Base-by-base conservation (phyloP, 2,888 invertebrate genomes). In the Cheilosia variabilis region DNA sequence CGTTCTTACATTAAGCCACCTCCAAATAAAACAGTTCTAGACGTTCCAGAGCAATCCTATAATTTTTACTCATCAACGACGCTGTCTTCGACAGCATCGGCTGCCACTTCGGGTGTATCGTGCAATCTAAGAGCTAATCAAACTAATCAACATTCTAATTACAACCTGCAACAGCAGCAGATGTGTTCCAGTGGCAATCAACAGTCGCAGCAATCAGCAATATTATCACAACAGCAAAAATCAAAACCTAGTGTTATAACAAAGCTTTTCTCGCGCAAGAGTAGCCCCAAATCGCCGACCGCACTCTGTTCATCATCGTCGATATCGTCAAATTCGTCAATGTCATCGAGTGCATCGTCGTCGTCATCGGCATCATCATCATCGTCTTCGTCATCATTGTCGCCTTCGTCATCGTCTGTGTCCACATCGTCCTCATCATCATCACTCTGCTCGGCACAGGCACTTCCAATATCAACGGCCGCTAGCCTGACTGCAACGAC, bases 1-100 rank as follows among this genome's bases (percentile, higher is more conserved):
- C 93, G 94, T 91, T 94, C 94, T 92, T 94, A 94, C 90, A 94
- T 94, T 88, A 94, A 94, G 92, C 94, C 94, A 89, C 94, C 94
- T 89, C 94, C 94, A 90, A 95, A 95, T 93, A 94, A 94, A 92
- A 94, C 94, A 92, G 94, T 94, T 91, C 94, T 94, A 93, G 94
- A 95, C 93, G 94, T 94, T 92, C 94, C 94, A 89, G 94, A 94
- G 87, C 91, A 90, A 88, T 89, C 90, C 80, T 89, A 89, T 78
- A 90, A 89, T 87, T 88, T 88, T 79, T 89, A 88, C 88, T 88
- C 88, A 87, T 88, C 87, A 62, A 81, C 87, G 57, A 77, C 83
- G 53, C 66, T 87, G 47, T 83, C 87, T 68, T 84, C 87, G 58
- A 81, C 87, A 55, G 80, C 79, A 62, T 84, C 88, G 15, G 58